These are phyloP conservation scores for Corythoichthys haematopterus DNA, from an alignment of 2,113 vertebrate species.

Conservation along the genomic window DNA sequence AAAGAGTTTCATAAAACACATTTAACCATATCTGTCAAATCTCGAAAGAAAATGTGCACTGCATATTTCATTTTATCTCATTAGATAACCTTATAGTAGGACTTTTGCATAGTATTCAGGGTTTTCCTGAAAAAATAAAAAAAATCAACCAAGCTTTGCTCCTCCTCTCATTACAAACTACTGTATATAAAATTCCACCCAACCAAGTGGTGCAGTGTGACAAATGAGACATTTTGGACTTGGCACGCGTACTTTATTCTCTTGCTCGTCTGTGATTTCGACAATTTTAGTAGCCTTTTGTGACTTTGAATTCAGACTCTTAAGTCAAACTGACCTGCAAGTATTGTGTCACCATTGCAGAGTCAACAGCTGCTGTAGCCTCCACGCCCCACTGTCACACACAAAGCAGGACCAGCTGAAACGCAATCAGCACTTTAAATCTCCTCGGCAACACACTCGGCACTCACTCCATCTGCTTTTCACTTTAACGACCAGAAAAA, in stretches of 20 bases:
- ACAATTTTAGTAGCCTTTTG: conserved; percentile 29
- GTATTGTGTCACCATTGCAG: conserved; percentile 41
- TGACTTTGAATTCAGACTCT: conserved; percentile 22
- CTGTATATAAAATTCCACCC: background rate
- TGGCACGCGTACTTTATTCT: conserved; percentile 27
- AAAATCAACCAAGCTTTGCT: background rate
- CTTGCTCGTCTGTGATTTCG: conserved; percentile 23
- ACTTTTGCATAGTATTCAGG: no score
- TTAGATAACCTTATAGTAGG: no score
- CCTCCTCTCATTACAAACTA: background rate
- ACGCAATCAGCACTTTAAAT: conserved; percentile 48
- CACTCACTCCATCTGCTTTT: conserved; percentile 60
- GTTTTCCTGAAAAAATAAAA: background rate
- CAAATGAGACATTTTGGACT: conserved; percentile 35
- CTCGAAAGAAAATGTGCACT: no score
- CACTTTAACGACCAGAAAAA: conserved; percentile 52
- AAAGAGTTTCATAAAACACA: no score
- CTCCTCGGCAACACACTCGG: conserved; percentile 55
- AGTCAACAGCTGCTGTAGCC: conserved; percentile 47
- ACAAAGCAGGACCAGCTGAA: conserved; percentile 34
- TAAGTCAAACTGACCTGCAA: conserved; percentile 39
- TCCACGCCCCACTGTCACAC: conserved; percentile 23
- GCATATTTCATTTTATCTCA: no score
- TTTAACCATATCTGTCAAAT: no score
- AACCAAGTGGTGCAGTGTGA: background rate